Percentiles rank a stretch among this genome's conserved stretches.
phyloP scores from a whole-genome alignment of 2,113 vertebrate species.

The Morone saxatilis region DNA sequence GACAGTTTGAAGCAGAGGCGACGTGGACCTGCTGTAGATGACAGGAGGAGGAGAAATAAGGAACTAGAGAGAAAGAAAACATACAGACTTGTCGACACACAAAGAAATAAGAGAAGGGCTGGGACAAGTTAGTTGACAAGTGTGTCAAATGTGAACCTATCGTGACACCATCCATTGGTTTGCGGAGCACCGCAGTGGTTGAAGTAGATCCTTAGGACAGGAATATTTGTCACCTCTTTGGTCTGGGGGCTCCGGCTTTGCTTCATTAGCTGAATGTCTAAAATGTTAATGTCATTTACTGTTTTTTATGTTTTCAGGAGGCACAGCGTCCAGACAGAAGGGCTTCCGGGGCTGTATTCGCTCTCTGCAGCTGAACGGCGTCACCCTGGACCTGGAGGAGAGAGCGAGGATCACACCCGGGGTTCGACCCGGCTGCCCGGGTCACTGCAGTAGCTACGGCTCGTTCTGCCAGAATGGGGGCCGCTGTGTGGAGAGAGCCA shows the following conservation, averaged over 20 bases:
- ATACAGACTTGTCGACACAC: not conserved
- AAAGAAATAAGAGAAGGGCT: not conserved
- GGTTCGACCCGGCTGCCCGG: conserved; percentile 91
- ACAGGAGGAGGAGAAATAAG: conserved; percentile 35
- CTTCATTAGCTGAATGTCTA: not conserved
- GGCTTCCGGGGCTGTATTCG: conserved; percentile 95
- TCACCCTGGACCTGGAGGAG: conserved; percentile 90
- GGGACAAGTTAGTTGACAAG: not conserved
- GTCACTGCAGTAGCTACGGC: conserved; percentile 97
- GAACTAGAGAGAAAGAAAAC: not conserved
- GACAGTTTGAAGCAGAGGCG: conserved; percentile 47
- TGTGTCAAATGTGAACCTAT: too few relatives aligned
- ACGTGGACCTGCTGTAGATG: conserved; percentile 40
- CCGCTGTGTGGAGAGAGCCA: conserved; percentile 88
- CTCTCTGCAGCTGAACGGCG: conserved; percentile 91
- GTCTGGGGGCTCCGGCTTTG: not conserved
- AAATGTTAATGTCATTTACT: not conserved
- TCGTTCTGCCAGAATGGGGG: conserved; percentile 91
- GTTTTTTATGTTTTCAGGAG: conserved; percentile 81
- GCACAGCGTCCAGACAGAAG: conserved; percentile 93
- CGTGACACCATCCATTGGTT: too few relatives aligned
- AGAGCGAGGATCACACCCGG: conserved; percentile 92
- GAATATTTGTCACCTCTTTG: not conserved
- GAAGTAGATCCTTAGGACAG: not conserved
- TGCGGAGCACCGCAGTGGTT: not conserved